These are phyloP conservation scores for Hyperopisus bebe DNA, from an alignment of 2,113 vertebrate genomes.

Conservation along the genomic window DNA sequence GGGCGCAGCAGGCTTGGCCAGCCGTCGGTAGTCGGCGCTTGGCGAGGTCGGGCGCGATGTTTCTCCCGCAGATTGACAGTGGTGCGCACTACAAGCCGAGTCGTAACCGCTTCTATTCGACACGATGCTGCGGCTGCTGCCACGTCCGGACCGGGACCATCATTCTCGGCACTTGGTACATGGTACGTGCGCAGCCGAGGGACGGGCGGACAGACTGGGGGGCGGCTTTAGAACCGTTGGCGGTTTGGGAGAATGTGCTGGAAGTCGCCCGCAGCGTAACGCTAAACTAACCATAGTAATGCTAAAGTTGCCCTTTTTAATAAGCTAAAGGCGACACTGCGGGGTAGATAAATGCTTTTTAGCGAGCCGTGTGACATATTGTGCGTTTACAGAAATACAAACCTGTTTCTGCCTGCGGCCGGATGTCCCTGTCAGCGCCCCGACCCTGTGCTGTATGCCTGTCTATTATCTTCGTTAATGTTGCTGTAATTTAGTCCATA, in stretches of 20 bases:
- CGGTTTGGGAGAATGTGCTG: not conserved
- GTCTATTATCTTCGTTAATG: not conserved
- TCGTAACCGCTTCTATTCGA: slow-evolving; percentile 65
- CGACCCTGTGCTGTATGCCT: not conserved
- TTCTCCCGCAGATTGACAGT: slow-evolving; percentile 17
- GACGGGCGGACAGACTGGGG: not conserved
- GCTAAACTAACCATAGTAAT: not conserved
- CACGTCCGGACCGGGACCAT: slow-evolving; percentile 93
- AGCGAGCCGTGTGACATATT: not conserved
- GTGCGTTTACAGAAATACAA: not conserved
- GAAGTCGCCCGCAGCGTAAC: not conserved
- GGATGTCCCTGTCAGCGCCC: not conserved
- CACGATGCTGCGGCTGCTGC: slow-evolving; percentile 87
- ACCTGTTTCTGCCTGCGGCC: not conserved
- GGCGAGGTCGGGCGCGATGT: slow-evolving; percentile 5
- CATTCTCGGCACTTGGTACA: slow-evolving; percentile 91
- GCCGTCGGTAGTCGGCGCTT: not conserved
- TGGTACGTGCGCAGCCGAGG: slow-evolving; percentile 67
- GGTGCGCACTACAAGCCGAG: slow-evolving; percentile 12
- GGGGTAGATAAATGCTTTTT: not conserved
- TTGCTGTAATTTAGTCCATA: not conserved
- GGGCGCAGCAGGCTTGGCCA: not conserved
- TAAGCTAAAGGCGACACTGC: not conserved
- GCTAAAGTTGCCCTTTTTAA: not conserved
- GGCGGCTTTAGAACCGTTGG: not conserved